Conservation (phyloP, 2,113 vertebrate genomes). For the Gasterosteus aculeatus region DNA sequence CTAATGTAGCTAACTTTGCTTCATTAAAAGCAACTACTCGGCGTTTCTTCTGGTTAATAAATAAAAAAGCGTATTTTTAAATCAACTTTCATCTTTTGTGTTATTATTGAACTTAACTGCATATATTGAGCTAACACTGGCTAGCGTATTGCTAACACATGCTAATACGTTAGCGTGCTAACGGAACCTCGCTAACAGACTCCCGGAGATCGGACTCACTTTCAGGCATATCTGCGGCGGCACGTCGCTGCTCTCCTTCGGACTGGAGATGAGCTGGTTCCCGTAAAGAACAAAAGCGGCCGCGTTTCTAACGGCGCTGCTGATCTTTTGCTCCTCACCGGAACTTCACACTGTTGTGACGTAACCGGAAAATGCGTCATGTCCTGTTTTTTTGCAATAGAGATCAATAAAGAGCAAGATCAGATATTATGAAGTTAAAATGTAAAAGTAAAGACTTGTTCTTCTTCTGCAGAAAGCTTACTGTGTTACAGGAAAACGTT, state of each 20-base stretch:
- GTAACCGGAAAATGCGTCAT: not conserved
- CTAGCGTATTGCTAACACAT: not conserved
- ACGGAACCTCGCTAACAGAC: not conserved
- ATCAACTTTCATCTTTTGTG: not conserved
- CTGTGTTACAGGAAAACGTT: too few relatives aligned
- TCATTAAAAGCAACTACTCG: not conserved
- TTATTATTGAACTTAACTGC: not conserved
- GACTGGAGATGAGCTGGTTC: accelerated
- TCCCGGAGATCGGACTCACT: constrained; percentile 47
- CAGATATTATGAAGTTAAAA: too few relatives aligned
- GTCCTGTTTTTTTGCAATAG: not conserved
- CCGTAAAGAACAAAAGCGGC: not conserved
- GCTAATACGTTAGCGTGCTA: not conserved
- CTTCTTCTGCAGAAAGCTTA: too few relatives aligned
- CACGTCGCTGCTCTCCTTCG: not conserved
- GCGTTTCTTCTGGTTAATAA: not conserved
- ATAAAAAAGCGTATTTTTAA: not conserved
- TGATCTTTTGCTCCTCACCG: too few relatives aligned
- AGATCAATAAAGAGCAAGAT: too few relatives aligned
- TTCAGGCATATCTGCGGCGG: constrained; percentile 63
- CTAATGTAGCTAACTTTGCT: not conserved
- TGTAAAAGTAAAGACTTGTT: too few relatives aligned
- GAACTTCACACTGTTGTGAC: not conserved
- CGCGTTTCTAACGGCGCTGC: not conserved
- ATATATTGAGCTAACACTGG: not conserved